Evolutionary conservation across 2,113 vertebrate species (phyloP), one percentile per base, ranked within the genome.

Genomic region (Triplophysa dalaica): DNA sequence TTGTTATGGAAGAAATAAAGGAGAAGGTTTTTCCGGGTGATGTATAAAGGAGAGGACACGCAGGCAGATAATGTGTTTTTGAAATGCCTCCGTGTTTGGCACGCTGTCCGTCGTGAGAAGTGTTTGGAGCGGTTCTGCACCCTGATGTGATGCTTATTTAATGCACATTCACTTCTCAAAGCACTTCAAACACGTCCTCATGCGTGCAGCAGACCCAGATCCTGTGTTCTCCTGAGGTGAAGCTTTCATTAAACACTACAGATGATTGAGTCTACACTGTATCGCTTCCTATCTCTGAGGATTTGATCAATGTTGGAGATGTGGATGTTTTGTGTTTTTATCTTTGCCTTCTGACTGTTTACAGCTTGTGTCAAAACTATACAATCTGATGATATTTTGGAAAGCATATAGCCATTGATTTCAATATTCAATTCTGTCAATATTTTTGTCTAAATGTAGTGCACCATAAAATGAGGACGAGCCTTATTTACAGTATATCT

Each of bases 161-260:
- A 75, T 69, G 64, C 62, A 22, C 22, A 38, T 72, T 72, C 50
- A 22, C 21, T 61, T 80, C 50, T 43, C 74, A 50, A 61, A 73
- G 33, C 60, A 56, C 45, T 22, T 13, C 2, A 41, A 7, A 3
- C 16, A 48, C 21, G 11, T 75, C 21, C 45, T 68, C 61, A 33
- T 21, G 19, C 60, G 11, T 19, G 10, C n/a, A 54, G 7, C 21
- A 12, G 41, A 21, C 10, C 48, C 22, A 0, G 17, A 48, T 52
- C 11, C 33, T 50, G 67, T 69, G 54, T 73, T 41, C 62, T 54
- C 14, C 16, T 41, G 22, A 43, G 29, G 21, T 24, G 61, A 26
- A 45, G 68, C 64, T 78, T 72, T 69, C 29, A 80, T 75, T 70
- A 38, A 68, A 79, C 26, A n/a, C 64, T 77, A 76, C 48, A 54